Evolutionary conservation across 1,140 invertebrate genomes (phyloP), one percentile per base, ranked within the genome.

Genomic region (Neuroterus valhalla): DNA sequence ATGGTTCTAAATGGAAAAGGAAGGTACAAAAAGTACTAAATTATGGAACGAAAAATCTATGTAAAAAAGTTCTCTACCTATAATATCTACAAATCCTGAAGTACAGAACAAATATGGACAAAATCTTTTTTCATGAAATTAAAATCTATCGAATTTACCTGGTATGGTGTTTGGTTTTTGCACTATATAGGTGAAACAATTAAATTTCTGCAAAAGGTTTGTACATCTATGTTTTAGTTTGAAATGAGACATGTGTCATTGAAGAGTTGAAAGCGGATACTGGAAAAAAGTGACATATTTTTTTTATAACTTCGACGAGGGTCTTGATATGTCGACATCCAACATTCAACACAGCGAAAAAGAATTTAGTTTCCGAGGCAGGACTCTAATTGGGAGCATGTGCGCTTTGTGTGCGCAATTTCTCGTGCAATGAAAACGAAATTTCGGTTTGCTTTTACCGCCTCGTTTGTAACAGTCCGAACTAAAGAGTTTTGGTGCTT

Each of bases 341-440:
- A 62, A 62, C 55, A 62, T 62, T 62, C 55, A 62, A 62, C 52
- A 62, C 52, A 62, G 52, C 52, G 52, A 62, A 62, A 62, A 62
- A 62, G 55, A 62, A 62, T 62, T 62, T 62, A 62, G 55, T 38
- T 62, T 5, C 55, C 55, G 55, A 62, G 55, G 23, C 26, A 62
- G 23, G 55, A 62, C 23, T 31, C 55, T 62, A 62, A 62, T 62
- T 62, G 55, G 55, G 31, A 62, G 31, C 55, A 62, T 62, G 55
- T 62, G 55, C 23, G 55, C 55, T 62, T 62, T 62, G 55, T 62
- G 23, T 62, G 55, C 55, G 55, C 55, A 62, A 62, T 62, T 62
- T 62, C 31, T 62, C 52, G 26, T 62, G 14, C 55, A 31, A 62
- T 62, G 55, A 38, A 62, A 62, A 62, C 55, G 23, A 62, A 62